These are phyloP conservation scores for Poecilia picta DNA, from an alignment of 2,797 vertebrate genomes.

Conservation along the genomic window DNA sequence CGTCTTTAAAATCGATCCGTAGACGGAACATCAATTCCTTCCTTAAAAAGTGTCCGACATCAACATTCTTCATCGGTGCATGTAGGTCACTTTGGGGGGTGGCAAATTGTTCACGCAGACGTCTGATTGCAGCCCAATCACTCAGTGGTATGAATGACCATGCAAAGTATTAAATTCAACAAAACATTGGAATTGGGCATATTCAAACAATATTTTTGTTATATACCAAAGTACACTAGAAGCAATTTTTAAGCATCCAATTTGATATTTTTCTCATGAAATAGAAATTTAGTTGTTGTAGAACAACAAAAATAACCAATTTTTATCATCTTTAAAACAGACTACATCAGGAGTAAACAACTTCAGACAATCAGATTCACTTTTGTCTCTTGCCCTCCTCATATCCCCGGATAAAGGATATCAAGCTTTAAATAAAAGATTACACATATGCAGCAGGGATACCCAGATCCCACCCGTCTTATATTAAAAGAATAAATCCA, in stretches of 20 bases:
- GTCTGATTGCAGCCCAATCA: too few species aligned
- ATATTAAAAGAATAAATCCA: neutral
- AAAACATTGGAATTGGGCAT: too few species aligned
- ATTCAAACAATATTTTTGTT: neutral
- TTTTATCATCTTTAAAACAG: neutral
- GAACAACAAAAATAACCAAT: neutral
- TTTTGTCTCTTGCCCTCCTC: neutral
- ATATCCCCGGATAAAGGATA: neutral
- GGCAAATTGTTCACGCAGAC: too few species aligned
- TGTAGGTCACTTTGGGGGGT: too few species aligned
- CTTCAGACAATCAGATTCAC: neutral
- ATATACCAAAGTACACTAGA: neutral
- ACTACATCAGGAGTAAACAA: neutral
- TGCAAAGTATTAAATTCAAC: too few species aligned
- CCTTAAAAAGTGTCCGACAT: too few species aligned
- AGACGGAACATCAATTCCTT: too few species aligned
- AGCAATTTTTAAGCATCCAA: neutral
- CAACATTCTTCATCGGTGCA: too few species aligned
- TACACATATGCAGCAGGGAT: neutral
- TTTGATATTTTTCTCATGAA: neutral
- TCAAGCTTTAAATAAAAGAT: constrained; percentile 4
- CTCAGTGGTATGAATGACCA: too few species aligned
- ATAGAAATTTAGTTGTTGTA: neutral
- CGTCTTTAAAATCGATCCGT: too few species aligned
- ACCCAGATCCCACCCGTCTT: neutral